phyloP scores from a whole-genome alignment of 2,888 invertebrate species.

The Barypeithes pellucidus region DNA sequence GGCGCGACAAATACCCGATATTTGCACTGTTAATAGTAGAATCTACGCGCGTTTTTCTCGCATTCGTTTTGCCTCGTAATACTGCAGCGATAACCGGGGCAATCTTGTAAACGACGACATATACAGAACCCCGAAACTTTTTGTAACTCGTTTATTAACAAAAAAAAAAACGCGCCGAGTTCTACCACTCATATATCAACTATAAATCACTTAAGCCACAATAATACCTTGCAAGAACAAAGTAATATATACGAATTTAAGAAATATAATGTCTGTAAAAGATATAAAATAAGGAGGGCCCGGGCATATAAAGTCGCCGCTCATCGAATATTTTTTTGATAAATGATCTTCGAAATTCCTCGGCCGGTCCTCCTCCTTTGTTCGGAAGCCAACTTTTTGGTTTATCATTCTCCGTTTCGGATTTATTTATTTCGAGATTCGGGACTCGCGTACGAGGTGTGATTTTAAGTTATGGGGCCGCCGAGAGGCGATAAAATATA shows the following conservation, averaged over 20 bases:
- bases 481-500: slow-evolving; percentile 12
- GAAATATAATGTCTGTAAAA: slow-evolving; percentile 49
- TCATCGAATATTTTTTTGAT: slow-evolving; percentile 63
- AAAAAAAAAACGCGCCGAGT: slow-evolving; percentile 19
- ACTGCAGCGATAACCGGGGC: background rate
- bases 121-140: slow-evolving; percentile 28
- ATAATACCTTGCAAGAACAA: slow-evolving; percentile 49
- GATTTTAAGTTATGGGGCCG: slow-evolving; percentile 7
- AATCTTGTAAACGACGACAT: slow-evolving; percentile 13
- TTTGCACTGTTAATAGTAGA: too few relatives aligned
- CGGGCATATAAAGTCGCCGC: slow-evolving; percentile 57
- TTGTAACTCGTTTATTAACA: slow-evolving; percentile 26
- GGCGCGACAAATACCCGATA: too few relatives aligned
- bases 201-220: slow-evolving; percentile 48
- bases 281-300: slow-evolving; percentile 43
- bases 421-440: slow-evolving; percentile 30
- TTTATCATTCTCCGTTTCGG: slow-evolving; percentile 30
- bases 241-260: slow-evolving; percentile 54
- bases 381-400: slow-evolving; percentile 46
- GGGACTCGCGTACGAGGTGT: slow-evolving; percentile 5
- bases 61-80: background rate
- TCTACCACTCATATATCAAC: slow-evolving; percentile 48
- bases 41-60: too few relatives aligned
- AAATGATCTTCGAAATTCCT: slow-evolving; percentile 69
- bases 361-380: slow-evolving; percentile 26